Base-by-base conservation (phyloP, 2,888 invertebrate species). In the Lampropteryx suffumata region DNA sequence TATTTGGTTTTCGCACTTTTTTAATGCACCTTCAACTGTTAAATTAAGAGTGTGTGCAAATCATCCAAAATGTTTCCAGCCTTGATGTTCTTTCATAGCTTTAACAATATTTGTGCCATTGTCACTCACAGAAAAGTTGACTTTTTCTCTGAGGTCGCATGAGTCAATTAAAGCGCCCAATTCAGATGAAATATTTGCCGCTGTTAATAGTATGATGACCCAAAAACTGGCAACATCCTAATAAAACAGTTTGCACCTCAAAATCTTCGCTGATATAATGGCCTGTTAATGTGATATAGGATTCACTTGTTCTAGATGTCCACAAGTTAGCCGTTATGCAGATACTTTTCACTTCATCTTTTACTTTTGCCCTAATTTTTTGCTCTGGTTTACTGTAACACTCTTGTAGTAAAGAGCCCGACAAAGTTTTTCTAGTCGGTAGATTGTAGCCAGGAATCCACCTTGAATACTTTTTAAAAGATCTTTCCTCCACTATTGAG, bases 91-190 rank as follows among this genome's bases (percentile, higher is more conserved):
- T 36, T 11, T 26, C 5, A 36, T 17, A n/a, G 36, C 36, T 4
- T 36, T 36, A n/a, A 5, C 10, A 8, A 36, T 17, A 36, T 36
- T 36, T 26, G 3, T 11, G 17, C n/a, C 36, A 17, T 36, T 36
- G 17, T 36, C 36, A 17, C 36, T 36, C n/a, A 36, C 36, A 6
- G 36, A 8, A n/a, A 36, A 36, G 17, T 36, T 36, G n/a, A 36
- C 26, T 36, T 36, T 36, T 17, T 26, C 36, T 36, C 26, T 26
- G 9, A 36, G 14, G 17, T 26, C n/a, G 26, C 36, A 36, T n/a
- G 3, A 8, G 10, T 36, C 17, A 26, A 36, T 9, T 26, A 36
- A 3, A n/a, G 14, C 12, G 9, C n/a, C 36, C 2, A 36, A n/a
- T n/a, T 36, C 36, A 2, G 36, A 8, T 5, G 36, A 8, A n/a